Evolutionary conservation across 2,797 vertebrate genomes (phyloP).

Genomic region (Momotus momota): DNA sequence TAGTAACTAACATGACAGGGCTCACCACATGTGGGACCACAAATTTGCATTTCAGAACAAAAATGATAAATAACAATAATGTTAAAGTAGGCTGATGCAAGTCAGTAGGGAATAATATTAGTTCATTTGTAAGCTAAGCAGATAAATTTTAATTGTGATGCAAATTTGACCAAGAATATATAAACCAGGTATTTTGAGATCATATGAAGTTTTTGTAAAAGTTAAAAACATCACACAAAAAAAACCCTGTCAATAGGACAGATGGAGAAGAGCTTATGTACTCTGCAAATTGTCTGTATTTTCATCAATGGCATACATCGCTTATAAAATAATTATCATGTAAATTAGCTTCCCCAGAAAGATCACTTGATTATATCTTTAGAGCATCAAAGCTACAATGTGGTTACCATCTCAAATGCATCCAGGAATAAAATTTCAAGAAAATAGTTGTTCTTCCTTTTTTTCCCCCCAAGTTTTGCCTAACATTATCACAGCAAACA

Average conservation of each 20-base stretch:
- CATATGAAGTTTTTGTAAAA: not conserved
- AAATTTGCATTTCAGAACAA: constrained; percentile 35
- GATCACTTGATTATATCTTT: not conserved
- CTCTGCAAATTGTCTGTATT: not conserved
- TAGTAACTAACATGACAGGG: not conserved
- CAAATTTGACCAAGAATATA: not conserved
- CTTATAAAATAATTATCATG: not conserved
- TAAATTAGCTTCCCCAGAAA: not conserved
- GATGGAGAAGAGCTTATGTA: not conserved
- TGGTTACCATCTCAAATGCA: not conserved
- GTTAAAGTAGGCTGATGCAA: not conserved
- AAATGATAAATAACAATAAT: not conserved
- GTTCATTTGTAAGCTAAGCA: not conserved
- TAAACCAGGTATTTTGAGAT: not conserved
- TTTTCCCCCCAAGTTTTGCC: not conserved
- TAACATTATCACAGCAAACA: not conserved
- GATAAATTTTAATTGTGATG: not conserved
- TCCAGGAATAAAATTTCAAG: not conserved
- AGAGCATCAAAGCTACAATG: not conserved
- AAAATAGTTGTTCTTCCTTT: not conserved
- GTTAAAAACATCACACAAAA: not conserved
- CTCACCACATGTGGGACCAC: not conserved
- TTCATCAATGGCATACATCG: not conserved
- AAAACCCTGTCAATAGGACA: not conserved
- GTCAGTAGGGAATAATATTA: not conserved